Conservation (phyloP, 2,113 vertebrate species). For the Regulus satrapa region DNA sequence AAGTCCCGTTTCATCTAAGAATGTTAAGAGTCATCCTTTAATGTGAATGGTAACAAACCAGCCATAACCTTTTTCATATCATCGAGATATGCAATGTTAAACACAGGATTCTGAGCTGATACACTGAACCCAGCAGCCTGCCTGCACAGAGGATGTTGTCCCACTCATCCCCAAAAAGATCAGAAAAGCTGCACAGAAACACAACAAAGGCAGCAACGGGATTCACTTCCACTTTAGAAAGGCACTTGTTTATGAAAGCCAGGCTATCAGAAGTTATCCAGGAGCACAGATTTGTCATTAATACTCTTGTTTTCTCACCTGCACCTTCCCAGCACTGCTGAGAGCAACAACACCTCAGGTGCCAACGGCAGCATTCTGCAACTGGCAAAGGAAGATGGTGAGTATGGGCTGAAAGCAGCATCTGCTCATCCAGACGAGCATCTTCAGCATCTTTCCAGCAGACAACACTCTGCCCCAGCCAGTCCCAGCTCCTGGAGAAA, state of each 20-base stretch:
- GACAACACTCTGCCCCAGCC: neutral
- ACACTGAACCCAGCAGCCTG: neutral
- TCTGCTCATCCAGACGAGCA: rapidly evolving
- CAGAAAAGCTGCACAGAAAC: neutral
- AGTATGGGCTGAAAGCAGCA: neutral
- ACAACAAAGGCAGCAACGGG: neutral
- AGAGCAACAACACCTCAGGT: neutral
- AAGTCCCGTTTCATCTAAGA: neutral
- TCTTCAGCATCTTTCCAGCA: neutral
- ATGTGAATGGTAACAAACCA: neutral
- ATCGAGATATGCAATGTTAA: rapidly evolving
- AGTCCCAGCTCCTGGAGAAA: neutral
- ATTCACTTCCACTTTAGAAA: neutral
- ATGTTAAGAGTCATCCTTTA: neutral
- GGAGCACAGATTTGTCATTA: neutral
- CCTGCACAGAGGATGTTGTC: neutral
- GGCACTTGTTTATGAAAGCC: neutral
- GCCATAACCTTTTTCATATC: neutral
- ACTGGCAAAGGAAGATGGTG: neutral
- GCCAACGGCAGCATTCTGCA: neutral
- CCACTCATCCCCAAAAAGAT: neutral
- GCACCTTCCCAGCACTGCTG: neutral
- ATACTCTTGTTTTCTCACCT: neutral
- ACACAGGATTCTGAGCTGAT: neutral
- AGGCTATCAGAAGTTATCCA: neutral